Base-by-base conservation (phyloP, 2,113 vertebrate genomes). In the Aegithalos caudatus region DNA sequence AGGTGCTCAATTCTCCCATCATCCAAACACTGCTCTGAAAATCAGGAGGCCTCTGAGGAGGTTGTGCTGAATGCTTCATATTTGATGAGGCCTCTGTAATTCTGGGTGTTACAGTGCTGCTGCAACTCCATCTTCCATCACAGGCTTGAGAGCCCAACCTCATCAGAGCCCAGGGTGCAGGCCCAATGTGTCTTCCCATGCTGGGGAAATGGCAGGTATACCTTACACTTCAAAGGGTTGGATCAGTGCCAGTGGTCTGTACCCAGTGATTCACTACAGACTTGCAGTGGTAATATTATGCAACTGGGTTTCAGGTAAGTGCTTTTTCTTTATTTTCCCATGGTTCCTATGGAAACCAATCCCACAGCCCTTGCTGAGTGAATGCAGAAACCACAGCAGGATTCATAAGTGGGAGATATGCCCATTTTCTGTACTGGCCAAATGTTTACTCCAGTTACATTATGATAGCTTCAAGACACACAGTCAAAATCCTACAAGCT, bases 331-430 rank as follows among this genome's bases (percentile, higher is more conserved):
- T 8, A 1, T 90, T 90, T 88, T 25, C 40, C 81, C 28, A 31
- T 56, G 28, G 82, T 94, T 94, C 29, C 96, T 80, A 88, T 90
- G 82, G 92, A 82, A 95, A 92, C 79, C 7, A 51, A 73, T 86
- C 60, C 74, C 67, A 64, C 40, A 86, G 28, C 12, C 25, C 23
- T 78, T 92, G 33, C 29, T 0, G 1, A 54, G 76, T 22, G 67
- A 85, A 57, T 1, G 2, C 27, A 81, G 57, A 86, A 92, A 81
- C 25, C 4, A 19, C 78, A 57, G 44, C 31, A 69, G 37, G 11
- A 53, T 56, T 88, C 7, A 1, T 44, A 85, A 80, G 16, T 33
- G 44, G 44, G 58, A 91, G 25, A 80, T n/a, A 50, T 6, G 7
- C 61, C 58, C 28, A 29, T 87, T 66, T 89, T 56, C 47, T 54